These are phyloP conservation scores for Myotis brandtii DNA, from an alignment of 2,113 vertebrate genomes.

Conservation along the genomic window DNA sequence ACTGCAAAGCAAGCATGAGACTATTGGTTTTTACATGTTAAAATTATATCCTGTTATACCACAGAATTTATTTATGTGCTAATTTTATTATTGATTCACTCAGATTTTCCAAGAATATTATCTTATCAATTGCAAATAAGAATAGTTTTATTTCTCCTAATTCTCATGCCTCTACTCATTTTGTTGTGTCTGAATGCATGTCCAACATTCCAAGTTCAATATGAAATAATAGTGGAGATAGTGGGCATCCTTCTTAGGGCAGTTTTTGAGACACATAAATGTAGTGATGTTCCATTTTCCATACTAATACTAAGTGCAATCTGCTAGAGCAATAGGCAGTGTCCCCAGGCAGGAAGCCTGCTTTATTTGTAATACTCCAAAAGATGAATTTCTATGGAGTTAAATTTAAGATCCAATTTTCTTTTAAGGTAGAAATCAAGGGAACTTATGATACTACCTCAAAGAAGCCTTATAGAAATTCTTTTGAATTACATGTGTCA, in stretches of 20 bases:
- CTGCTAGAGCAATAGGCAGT: slow-evolving; percentile 30
- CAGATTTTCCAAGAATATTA: background rate
- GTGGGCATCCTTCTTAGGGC: background rate
- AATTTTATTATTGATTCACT: slow-evolving; percentile 34
- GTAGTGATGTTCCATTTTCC: slow-evolving; percentile 35
- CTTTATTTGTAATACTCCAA: slow-evolving; percentile 59
- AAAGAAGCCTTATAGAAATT: slow-evolving; percentile 65
- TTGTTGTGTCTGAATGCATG: background rate
- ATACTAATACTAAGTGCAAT: background rate
- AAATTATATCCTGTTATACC: background rate
- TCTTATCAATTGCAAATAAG: background rate
- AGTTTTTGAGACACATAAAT: slow-evolving; percentile 45
- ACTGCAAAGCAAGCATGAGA: too few species aligned
- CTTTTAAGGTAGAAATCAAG: slow-evolving; percentile 68
- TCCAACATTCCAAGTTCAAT: background rate
- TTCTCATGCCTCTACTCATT: background rate
- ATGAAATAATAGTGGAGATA: slow-evolving; percentile 39
- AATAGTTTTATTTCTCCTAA: slow-evolving; percentile 22
- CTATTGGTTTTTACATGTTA: slow-evolving; percentile 12
- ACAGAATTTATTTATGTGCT: background rate
- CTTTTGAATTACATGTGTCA: slow-evolving; percentile 59
- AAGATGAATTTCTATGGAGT: slow-evolving; percentile 67
- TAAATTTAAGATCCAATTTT: slow-evolving; percentile 76
- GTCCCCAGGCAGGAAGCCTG: slow-evolving; percentile 50
- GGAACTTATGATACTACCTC: slow-evolving; percentile 62